Evolutionary conservation across 2,797 vertebrate genomes (phyloP), one percentile per base, ranked within the genome.

Genomic region (Leptodactylus fallax): DNA sequence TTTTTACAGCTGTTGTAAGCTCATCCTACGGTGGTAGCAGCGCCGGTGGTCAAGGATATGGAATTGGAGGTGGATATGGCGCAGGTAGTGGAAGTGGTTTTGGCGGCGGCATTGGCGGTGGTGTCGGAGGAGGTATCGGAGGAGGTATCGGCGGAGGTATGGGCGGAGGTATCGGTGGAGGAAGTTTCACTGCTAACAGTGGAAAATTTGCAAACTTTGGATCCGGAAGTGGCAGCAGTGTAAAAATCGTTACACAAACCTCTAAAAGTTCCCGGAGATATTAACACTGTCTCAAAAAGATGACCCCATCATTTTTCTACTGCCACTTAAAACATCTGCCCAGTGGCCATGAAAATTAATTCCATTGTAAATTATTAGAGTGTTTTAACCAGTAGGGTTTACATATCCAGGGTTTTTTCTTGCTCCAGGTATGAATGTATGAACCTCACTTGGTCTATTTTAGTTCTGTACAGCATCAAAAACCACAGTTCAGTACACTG

Each of bases 171-270:
- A n/a, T 27, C 9, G 67, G 85, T 10, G 85, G 85, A 81, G 85
- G 92, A 0, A 23, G 87, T 45, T 91, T 90, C 45, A 89, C 90
- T 81, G 58, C 91, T 45, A 36, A 87, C 88, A 85, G 91, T 0
- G 76, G 91, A 65, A 90, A 90, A 23, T 27, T 56, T 0, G 2
- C 72, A 19, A 61, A 3, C 11, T 79, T 71, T n/a, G n/a, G n/a
- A n/a, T n/a, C n/a, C 0, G 81, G 56, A 0, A 0, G 8, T 0
- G 90, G 90, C n/a, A 90, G 90, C 90, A 89, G 91, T 87, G 19
- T 90, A 87, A 92, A 91, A 80, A 90, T 93, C 86, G 87, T 93
- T 36, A 92, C 91, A 0, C 94, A 92, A 91, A 93, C 89, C 0
- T 91, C 74, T 0, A 92, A 92, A 82, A 90, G 86, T 87, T 89